These are phyloP conservation scores for Telmatochromis brichardi DNA, from an alignment of 2,113 vertebrate genomes.

Conservation along the genomic window DNA sequence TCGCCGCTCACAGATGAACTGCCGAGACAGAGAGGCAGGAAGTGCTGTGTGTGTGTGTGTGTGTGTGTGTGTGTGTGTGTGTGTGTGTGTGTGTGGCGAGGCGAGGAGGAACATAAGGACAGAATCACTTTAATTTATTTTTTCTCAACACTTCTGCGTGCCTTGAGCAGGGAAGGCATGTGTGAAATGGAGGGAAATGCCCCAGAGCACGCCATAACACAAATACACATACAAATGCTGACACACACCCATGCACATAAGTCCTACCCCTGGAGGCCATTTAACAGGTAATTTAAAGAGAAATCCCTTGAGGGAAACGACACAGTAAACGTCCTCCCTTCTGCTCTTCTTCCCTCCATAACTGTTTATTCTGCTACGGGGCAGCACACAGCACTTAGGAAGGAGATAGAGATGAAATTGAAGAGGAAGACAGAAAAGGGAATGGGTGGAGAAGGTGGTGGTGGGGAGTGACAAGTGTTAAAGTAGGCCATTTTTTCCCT, in stretches of 20 bases:
- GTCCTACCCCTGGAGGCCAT: constrained; percentile 59
- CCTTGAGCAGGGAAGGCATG: constrained; percentile 53
- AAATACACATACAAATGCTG: background rate
- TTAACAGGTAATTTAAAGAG: constrained; percentile 75
- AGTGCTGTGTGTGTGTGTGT: background rate
- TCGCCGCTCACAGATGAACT: background rate
- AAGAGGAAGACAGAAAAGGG: background rate
- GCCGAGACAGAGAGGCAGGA: background rate
- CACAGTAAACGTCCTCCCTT: constrained; percentile 52
- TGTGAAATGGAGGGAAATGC: constrained; percentile 58
- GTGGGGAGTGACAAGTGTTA: constrained; percentile 46
- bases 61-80: fast-evolving
- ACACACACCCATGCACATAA: constrained; percentile 19
- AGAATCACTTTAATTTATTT: constrained; percentile 46
- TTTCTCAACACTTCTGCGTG: constrained; percentile 23
- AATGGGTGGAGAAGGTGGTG: background rate
- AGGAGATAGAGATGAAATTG: constrained; percentile 3
- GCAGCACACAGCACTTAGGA: constrained; percentile 45
- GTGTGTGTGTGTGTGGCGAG: background rate
- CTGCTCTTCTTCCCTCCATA: constrained; percentile 38
- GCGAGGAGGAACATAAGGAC: constrained; percentile 53
- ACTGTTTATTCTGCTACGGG: constrained; percentile 52
- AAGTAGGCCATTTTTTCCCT: constrained; percentile 35
- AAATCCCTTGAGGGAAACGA: constrained; percentile 53
- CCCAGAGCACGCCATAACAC: constrained; percentile 31